phyloP scores from a whole-genome alignment of 2,113 vertebrate species.

The Acanthochromis polyacanthus region DNA sequence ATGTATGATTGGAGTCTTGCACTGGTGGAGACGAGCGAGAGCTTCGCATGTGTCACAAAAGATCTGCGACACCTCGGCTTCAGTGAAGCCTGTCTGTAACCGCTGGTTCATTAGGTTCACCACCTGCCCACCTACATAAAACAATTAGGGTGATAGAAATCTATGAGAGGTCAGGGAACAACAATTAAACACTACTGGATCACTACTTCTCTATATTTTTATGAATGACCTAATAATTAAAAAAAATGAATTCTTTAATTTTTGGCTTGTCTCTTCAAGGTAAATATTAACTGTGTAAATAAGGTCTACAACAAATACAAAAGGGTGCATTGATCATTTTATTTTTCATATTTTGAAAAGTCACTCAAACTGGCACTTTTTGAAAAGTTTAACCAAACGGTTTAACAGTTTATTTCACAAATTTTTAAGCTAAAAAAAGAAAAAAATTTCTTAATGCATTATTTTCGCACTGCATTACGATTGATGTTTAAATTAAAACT shows the following conservation, averaged over 20 bases:
- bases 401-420: too few relatives aligned
- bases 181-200: not conserved
- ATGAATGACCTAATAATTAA: not conserved
- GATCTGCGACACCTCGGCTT: conserved; percentile 94
- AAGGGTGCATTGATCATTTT: too few relatives aligned
- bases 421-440: too few relatives aligned
- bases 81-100: conserved; percentile 94
- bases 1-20: conserved; percentile 95
- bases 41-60: conserved; percentile 98
- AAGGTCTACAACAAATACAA: too few relatives aligned
- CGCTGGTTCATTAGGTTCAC: conserved; percentile 98
- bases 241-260: not conserved
- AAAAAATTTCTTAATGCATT: not conserved
- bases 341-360: too few relatives aligned
- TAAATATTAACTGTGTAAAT: not conserved
- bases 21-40: conserved; percentile 93
- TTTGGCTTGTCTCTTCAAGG: not conserved
- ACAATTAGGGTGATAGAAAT: conserved; percentile 8
- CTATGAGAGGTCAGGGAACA: not conserved
- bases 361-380: too few relatives aligned
- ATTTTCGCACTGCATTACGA: not conserved
- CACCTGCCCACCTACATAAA: conserved; percentile 91
- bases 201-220: not conserved
- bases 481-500: not conserved
- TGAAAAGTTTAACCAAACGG: too few relatives aligned